Conservation (phyloP, 1,140 invertebrate genomes). For the Monomorium pharaonis region DNA sequence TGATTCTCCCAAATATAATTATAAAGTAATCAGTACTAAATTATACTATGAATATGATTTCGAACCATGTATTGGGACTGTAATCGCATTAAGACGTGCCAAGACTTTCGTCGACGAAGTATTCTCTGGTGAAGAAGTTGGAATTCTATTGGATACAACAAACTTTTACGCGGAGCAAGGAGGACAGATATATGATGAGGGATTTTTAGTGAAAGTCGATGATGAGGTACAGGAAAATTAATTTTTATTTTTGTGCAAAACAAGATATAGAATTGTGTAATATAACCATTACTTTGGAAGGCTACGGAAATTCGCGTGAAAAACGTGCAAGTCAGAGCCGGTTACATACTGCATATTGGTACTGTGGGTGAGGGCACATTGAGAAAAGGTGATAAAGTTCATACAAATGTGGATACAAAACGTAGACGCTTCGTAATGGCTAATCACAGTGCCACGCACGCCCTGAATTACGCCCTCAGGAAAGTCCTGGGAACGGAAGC, state of each 20-base stretch:
- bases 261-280: not conserved
- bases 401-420: slow-evolving; percentile 93
- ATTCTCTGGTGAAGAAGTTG: slow-evolving; percentile 94
- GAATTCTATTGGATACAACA: slow-evolving; percentile 96
- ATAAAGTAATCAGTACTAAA: slow-evolving; percentile 88
- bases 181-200: slow-evolving; percentile 99
- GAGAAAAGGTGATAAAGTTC: slow-evolving; percentile 94
- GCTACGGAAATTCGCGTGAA: slow-evolving; percentile 96
- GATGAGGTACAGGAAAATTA: slow-evolving; percentile 88
- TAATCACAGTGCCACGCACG: slow-evolving; percentile 99
- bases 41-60: slow-evolving; percentile 91
- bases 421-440: slow-evolving; percentile 97
- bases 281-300: slow-evolving; percentile 79
- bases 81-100: slow-evolving; percentile 90
- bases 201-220: slow-evolving; percentile 94
- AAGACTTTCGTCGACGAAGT: slow-evolving; percentile 96
- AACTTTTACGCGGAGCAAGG: slow-evolving; percentile 99
- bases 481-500: slow-evolving; percentile 95
- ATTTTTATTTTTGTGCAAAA: slow-evolving; percentile 15
- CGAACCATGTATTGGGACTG: slow-evolving; percentile 87
- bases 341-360: slow-evolving; percentile 98
- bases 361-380: slow-evolving; percentile 92
- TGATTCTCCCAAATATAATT: slow-evolving; percentile 97
- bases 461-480: slow-evolving; percentile 97
- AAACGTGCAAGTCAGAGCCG: slow-evolving; percentile 98